Base-by-base conservation (phyloP, 2,113 vertebrate species). In the Chrysemys picta region DNA sequence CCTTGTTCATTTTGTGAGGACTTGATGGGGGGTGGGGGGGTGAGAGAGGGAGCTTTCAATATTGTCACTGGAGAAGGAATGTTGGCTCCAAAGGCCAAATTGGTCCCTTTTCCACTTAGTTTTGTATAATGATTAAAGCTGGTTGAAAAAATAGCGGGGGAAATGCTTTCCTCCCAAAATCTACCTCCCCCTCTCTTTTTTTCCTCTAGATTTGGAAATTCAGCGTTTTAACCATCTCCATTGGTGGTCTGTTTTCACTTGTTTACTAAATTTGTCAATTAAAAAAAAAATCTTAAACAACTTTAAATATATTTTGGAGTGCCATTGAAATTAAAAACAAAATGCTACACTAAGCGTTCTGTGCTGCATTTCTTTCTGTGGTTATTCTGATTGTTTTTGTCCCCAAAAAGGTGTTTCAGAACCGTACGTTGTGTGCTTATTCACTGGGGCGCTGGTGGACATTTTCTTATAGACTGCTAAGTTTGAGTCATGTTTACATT, bases 1-100 rank as follows among this genome's bases (percentile, higher is more conserved):
- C 4, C 75, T 45, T 78, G 42, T 47, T 78, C 75, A 29, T 42
- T 47, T 14, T 47, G 25, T 4, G 24, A 78, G 75, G 80, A 22
- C 29, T 81, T 31, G 50, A 25, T 29, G 75, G 49, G 53, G 9
- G 52, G 24, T 13, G 54, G 27, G 54, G 11, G 75, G 38, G 10
- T 0, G 21, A 8, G 62, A 54, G 21, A 3, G 0, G 29, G 27
- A 5, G 0, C 25, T 17, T 80, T 84, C 42, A 24, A 14, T 45
- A 86, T 56, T 22, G 8, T 52, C 57, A 2, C 0, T n/a, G 81
- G 13, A 27, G 35, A 57, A 62, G 79, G 42, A 82, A 94, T 88
- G 54, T 42, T 5, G 6, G 19, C 25, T 85, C 54, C 0, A 38
- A 82, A 89, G 38, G 2, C 19, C 3, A 0, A 69, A n/a, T 21